Percentiles rank a stretch among this genome's conserved stretches.
These are phyloP conservation scores for Heliconius melpomene DNA, from an alignment of 1,140 invertebrate species.

Conservation along the genomic window DNA sequence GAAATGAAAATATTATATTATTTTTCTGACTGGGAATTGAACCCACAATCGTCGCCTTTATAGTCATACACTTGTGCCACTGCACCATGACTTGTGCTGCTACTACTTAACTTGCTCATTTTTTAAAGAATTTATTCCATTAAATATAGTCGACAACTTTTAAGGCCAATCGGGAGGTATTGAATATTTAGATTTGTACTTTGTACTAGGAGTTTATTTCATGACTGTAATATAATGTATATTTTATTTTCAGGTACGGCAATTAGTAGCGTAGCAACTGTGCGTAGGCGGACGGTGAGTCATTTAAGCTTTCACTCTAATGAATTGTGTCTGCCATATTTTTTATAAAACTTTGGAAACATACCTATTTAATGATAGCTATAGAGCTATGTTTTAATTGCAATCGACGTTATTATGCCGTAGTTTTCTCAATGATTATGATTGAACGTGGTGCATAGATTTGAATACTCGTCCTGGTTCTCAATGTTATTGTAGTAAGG, in stretches of 20 bases:
- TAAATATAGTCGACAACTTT: not conserved
- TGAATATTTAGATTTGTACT: not conserved
- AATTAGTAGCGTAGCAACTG: slow-evolving; percentile 44
- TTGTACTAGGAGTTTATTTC: not conserved
- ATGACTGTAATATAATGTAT: not conserved
- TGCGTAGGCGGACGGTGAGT: slow-evolving; percentile 42
- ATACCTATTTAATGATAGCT: not conserved
- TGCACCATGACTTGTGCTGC: too few species aligned
- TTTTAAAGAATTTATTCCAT: not conserved
- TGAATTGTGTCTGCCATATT: slow-evolving; percentile 36
- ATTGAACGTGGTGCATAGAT: too few species aligned
- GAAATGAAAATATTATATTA: too few species aligned
- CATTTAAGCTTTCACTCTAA: slow-evolving; percentile 54
- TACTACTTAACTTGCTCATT: not conserved
- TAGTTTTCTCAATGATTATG: too few species aligned
- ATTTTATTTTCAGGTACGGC: slow-evolving; percentile 49
- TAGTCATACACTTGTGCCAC: too few species aligned
- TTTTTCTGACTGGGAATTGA: too few species aligned
- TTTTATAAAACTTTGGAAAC: not conserved
- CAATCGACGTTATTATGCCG: too few species aligned
- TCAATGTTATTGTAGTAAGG: too few species aligned
- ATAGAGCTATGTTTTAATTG: not conserved
- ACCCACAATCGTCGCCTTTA: too few species aligned
- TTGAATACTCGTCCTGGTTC: too few species aligned
- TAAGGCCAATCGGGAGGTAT: not conserved